Conservation (phyloP, 2,888 invertebrate genomes). For the Eurois occulta region DNA sequence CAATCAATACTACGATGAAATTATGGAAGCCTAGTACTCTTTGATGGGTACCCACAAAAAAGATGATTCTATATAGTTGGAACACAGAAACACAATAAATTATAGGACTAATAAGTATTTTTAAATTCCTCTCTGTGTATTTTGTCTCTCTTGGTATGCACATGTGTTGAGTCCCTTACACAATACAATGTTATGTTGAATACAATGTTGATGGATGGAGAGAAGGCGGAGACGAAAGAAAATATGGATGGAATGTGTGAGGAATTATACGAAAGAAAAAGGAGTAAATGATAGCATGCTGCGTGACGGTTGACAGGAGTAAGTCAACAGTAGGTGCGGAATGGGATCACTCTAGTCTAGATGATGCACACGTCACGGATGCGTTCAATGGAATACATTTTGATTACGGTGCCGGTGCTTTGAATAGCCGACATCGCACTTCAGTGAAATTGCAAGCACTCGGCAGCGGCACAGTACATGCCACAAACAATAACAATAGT, state of each 20-base stretch:
- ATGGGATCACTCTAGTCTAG: no score
- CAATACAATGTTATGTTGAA: no score
- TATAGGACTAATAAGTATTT: not conserved
- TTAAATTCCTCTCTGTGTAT: not conserved
- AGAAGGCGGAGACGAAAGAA: not conserved
- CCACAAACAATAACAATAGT: constrained; percentile 56
- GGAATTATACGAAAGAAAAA: not conserved
- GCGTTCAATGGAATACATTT: not conserved
- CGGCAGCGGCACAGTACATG: constrained; percentile 24
- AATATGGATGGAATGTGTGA: not conserved
- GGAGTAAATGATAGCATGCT: not conserved
- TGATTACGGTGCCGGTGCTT: constrained; percentile 18
- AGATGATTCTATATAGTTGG: no score
- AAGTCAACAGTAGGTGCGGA: not conserved
- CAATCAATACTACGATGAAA: not conserved
- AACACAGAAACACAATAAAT: not conserved
- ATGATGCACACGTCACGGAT: not conserved
- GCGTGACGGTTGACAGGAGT: not conserved
- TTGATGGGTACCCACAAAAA: not conserved
- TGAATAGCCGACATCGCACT: constrained; percentile 38
- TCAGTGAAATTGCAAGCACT: constrained; percentile 37
- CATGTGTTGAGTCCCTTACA: not conserved
- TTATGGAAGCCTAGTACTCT: not conserved
- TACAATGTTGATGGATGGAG: not conserved
- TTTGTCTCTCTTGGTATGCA: not conserved